Evolutionary conservation across 2,888 invertebrate species (phyloP).

Genomic region (Polylopha cassiicola): DNA sequence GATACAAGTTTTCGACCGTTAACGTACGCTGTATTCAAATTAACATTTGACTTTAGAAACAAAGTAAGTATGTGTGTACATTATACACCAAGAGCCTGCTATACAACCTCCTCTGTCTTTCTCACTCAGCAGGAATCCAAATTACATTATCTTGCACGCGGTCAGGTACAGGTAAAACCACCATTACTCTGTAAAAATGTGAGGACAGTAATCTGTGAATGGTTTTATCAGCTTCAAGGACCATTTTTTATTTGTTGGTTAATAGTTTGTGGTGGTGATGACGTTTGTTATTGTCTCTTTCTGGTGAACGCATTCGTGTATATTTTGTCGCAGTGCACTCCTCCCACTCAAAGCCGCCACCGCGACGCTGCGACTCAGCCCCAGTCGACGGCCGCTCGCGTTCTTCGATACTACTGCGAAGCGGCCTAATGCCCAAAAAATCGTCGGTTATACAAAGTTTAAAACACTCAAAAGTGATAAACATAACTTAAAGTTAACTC

Average conservation of each 20-base stretch:
- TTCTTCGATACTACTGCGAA: conserved; percentile 37
- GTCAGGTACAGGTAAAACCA: conserved; percentile 67
- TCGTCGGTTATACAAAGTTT: conserved; percentile 38
- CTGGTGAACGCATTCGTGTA: conserved; percentile 36
- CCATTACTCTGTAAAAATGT: conserved; percentile 56
- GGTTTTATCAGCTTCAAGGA: conserved; percentile 45
- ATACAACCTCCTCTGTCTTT: conserved; percentile 64
- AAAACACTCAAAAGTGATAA: conserved; percentile 31
- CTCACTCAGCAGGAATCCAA: conserved; percentile 71
- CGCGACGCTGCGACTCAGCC: conserved; percentile 56
- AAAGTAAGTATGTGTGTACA: conserved; percentile 36
- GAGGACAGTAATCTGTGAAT: conserved; percentile 36
- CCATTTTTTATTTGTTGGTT: conserved; percentile 60
- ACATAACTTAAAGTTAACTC: conserved; percentile 32
- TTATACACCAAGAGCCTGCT: conserved; percentile 45
- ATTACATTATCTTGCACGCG: conserved; percentile 69
- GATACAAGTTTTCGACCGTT: conserved; percentile 56
- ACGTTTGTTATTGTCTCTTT: conserved; percentile 48
- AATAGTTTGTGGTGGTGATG: conserved; percentile 57
- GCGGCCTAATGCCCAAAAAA: conserved; percentile 36
- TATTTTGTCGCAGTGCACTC: conserved; percentile 50
- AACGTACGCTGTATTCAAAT: conserved; percentile 60
- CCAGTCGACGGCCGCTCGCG: conserved; percentile 62
- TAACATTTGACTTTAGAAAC: conserved; percentile 54
- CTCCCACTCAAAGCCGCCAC: conserved; percentile 59